Base-by-base conservation (phyloP, 2,113 vertebrate species). In the Coreoperca whiteheadi region DNA sequence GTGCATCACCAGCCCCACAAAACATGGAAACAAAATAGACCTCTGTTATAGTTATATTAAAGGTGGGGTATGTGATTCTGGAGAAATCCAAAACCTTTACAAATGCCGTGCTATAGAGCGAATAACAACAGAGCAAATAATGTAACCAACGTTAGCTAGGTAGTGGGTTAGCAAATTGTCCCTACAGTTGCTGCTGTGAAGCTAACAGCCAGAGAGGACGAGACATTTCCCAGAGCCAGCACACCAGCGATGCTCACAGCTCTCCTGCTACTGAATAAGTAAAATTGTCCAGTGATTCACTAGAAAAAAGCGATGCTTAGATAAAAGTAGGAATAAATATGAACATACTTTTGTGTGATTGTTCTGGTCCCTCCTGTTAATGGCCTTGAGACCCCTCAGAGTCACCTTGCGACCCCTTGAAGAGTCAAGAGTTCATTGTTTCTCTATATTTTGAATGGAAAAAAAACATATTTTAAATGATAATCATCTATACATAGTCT, bases 1-100 rank as follows among this genome's bases (percentile, higher is more conserved):
- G 18, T 8, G 12, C 71, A 64, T 51, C 50, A 43, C 34, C 46
- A 30, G 4, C 12, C 28, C 50, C 20, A 23, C 18, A 57, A 32
- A 32, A 20, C 53, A 70, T 21, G 32, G 15, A 68, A 78, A 69
- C 41, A 78, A 25, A 64, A 53, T 10, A 66, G 18, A 54, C 63
- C 6, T 50, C 21, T 59, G 41, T 43, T 57, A 53, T 48, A 28
- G 39, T 34, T 57, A 51, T 59, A n/a, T 48, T 78, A 50, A 56
- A 77, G 37, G 5, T 46, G 20, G n/a, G n/a, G n/a, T n/a, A n/a
- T n/a, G n/a, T n/a, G n/a, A n/a, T n/a, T n/a, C n/a, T n/a, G n/a
- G n/a, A n/a, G n/a, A n/a, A n/a, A n/a, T n/a, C n/a, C n/a, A n/a
- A n/a, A n/a, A n/a, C n/a, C n/a, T n/a, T n/a, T n/a, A n/a, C n/a